phyloP scores from a whole-genome alignment of 2,888 invertebrate species.

The Adineta ricciae region DNA sequence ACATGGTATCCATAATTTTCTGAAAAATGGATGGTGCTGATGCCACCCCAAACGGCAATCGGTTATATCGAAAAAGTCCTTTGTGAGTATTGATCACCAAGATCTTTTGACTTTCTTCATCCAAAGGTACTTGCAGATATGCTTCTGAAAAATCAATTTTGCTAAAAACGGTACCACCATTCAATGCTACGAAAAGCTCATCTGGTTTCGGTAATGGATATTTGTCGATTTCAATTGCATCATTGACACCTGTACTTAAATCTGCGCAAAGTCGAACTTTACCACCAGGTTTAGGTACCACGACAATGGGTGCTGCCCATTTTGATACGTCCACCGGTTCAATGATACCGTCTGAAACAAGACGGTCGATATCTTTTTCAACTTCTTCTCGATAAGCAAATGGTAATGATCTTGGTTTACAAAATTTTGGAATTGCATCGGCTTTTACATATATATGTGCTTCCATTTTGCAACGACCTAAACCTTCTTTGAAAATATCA shows the following conservation, averaged over 20 bases:
- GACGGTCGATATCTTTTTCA: background rate
- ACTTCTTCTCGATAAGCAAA: background rate
- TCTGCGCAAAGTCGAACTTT: background rate
- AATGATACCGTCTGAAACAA: background rate
- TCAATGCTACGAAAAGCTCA: background rate
- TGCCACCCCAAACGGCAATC: constrained; percentile 37
- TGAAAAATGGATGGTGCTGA: constrained; percentile 38
- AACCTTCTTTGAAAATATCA: background rate
- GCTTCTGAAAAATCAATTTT: constrained; percentile 38
- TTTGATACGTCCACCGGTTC: background rate
- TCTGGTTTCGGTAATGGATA: background rate
- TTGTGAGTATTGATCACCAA: constrained; percentile 37
- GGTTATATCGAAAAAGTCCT: constrained; percentile 37
- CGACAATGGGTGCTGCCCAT: background rate
- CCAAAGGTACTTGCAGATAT: constrained; percentile 36
- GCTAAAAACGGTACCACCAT: background rate
- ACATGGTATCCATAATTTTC: constrained; percentile 37
- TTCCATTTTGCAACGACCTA: background rate
- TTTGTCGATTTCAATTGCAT: background rate
- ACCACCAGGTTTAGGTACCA: background rate
- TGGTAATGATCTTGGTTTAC: background rate
- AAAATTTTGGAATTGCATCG: background rate
- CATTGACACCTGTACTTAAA: background rate
- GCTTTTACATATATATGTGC: background rate
- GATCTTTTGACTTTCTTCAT: constrained; percentile 35